These are phyloP conservation scores for Pemphigus obesinymphae DNA, from an alignment of 1,140 invertebrate species.

Conservation along the genomic window DNA sequence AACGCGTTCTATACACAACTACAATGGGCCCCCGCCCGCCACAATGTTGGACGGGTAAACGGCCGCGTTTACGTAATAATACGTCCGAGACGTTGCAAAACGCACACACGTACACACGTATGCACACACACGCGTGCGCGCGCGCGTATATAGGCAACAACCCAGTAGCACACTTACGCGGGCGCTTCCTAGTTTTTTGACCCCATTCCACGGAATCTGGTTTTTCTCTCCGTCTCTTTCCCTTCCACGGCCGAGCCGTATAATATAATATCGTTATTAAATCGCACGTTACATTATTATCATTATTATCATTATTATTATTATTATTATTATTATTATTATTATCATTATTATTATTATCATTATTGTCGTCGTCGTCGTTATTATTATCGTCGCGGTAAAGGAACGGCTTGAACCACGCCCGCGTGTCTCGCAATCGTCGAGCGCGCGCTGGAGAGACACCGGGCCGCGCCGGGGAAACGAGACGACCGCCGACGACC, in stretches of 20 bases:
- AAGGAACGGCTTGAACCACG: not conserved
- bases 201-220: conserved; percentile 16
- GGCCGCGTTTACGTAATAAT: too few species aligned
- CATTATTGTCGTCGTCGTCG: not conserved
- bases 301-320: too few species aligned
- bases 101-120: not conserved
- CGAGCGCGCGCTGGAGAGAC: too few species aligned
- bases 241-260: not conserved
- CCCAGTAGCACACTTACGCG: conserved; percentile 36
- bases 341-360: not conserved
- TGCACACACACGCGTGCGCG: not conserved
- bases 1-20: too few species aligned
- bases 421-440: not conserved
- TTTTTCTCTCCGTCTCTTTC: conserved; percentile 4
- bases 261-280: not conserved
- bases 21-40: too few species aligned
- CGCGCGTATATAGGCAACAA: not conserved
- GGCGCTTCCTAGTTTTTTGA: conserved; percentile 38
- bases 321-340: not conserved
- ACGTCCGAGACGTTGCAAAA: not conserved
- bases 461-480: too few species aligned
- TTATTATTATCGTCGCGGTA: not conserved
- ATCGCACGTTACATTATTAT: not conserved
- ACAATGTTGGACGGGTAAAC: too few species aligned
- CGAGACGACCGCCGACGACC: too few species aligned